phyloP scores from a whole-genome alignment of 2,113 vertebrate genomes.

The Amphiprion percula region DNA sequence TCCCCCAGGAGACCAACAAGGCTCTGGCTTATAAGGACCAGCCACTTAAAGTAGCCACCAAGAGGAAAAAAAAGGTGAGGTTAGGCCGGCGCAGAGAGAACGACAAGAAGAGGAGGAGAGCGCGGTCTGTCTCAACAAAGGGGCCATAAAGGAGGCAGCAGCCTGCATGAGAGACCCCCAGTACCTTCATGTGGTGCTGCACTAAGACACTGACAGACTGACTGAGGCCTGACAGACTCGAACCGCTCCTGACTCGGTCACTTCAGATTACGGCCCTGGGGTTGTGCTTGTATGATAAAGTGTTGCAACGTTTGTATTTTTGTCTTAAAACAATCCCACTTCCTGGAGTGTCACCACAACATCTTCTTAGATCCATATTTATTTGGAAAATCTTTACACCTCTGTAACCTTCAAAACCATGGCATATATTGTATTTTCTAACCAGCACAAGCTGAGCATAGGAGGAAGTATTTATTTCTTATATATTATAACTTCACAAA shows the following conservation, averaged over 20 bases:
- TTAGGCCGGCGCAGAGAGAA: conserved; percentile 90
- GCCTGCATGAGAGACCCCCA: conserved; percentile 27
- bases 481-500: conserved; percentile 39
- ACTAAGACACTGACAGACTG: conserved; percentile 71
- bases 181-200: conserved; percentile 39
- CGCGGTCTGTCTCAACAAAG: conserved; percentile 76
- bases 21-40: conserved; percentile 91
- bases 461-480: conserved; percentile 64
- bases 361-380: conserved; percentile 66
- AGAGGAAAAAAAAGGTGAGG: conserved; percentile 95
- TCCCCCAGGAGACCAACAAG: conserved; percentile 97
- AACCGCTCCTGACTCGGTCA: conserved; percentile 34
- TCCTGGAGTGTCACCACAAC: conserved; percentile 38
- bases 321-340: conserved; percentile 32
- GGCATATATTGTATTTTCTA: conserved; percentile 32
- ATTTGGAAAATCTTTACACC: conserved; percentile 62
- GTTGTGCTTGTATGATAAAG: conserved; percentile 66
- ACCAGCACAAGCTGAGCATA: conserved; percentile 31
- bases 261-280: conserved; percentile 29
- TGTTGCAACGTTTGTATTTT: conserved; percentile 49
- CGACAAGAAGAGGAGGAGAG: conserved; percentile 90
- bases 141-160: conserved; percentile 40
- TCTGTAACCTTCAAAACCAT: conserved; percentile 43
- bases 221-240: conserved; percentile 61
- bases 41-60: conserved; percentile 85